phyloP scores from a whole-genome alignment of 2,113 vertebrate genomes.

The Thomomys bottae region DNA sequence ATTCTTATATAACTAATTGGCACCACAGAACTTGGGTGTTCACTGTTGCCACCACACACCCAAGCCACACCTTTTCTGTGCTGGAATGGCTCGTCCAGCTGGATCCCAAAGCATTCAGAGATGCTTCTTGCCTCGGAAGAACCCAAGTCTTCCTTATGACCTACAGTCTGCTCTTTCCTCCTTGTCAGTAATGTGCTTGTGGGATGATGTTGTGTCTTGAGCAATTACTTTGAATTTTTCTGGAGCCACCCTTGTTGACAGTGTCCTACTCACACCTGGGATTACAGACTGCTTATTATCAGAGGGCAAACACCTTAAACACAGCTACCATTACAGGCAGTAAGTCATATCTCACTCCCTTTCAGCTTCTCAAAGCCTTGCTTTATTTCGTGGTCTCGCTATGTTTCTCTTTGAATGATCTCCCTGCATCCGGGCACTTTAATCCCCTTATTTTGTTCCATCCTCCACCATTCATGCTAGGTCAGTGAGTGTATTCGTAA shows the following conservation, averaged over 20 bases:
- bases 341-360: not conserved
- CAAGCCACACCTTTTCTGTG: conserved; percentile 14
- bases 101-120: not conserved
- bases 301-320: conserved; percentile 16
- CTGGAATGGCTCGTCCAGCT: conserved; percentile 64
- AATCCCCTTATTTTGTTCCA: not conserved
- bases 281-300: conserved; percentile 60
- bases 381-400: conserved; percentile 1
- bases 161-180: conserved; percentile 30
- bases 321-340: not conserved
- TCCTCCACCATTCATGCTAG: not conserved
- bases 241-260: conserved; percentile 65
- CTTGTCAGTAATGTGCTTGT: not conserved
- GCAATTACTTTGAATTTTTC: conserved; percentile 60
- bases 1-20: conserved; percentile 28
- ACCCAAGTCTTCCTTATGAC: conserved; percentile 1
- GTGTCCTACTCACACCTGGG: conserved; percentile 19
- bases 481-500: not conserved
- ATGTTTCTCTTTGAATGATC: not conserved
- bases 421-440: not conserved
- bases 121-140: conserved; percentile 20
- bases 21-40: conserved; percentile 12
- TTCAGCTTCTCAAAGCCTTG: not conserved
- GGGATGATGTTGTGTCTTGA: conserved; percentile 25
- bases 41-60: not conserved